Evolutionary conservation across 2,888 invertebrate genomes (phyloP).

Genomic region (Lamellibrachia satsuma): DNA sequence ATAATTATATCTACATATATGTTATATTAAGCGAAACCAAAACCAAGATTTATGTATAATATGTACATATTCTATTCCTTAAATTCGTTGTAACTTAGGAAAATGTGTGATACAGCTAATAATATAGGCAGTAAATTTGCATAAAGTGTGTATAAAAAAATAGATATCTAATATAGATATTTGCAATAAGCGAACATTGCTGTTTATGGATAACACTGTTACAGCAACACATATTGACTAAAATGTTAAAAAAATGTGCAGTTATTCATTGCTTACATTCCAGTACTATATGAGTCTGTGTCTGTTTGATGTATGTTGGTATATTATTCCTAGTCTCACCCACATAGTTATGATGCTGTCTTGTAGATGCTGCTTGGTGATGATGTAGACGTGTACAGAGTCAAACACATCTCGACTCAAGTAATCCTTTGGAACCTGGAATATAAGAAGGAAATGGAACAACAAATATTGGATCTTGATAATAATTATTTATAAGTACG

Average conservation of each 20-base stretch:
- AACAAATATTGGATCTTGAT: no score
- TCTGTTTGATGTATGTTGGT: background rate
- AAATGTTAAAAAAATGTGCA: background rate
- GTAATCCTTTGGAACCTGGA: constrained; percentile 83
- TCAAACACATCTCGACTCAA: constrained; percentile 93
- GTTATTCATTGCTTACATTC: background rate
- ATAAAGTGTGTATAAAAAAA: background rate
- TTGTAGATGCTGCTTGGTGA: constrained; percentile 91
- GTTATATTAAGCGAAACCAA: no score
- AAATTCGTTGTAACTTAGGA: background rate
- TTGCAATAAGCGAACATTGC: background rate
- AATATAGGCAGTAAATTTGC: background rate
- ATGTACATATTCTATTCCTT: background rate
- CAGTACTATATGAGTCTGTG: background rate
- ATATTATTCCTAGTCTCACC: constrained; percentile 59
- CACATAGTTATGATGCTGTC: constrained; percentile 90
- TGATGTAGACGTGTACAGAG: constrained; percentile 91
- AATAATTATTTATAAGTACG: no score
- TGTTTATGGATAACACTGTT: background rate
- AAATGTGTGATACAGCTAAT: background rate
- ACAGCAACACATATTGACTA: background rate
- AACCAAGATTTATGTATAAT: no score
- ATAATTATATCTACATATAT: no score
- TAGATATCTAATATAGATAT: no score
- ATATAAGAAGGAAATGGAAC: no score